Evolutionary conservation across 2,113 vertebrate genomes (phyloP).

Genomic region (Otus sunia): DNA sequence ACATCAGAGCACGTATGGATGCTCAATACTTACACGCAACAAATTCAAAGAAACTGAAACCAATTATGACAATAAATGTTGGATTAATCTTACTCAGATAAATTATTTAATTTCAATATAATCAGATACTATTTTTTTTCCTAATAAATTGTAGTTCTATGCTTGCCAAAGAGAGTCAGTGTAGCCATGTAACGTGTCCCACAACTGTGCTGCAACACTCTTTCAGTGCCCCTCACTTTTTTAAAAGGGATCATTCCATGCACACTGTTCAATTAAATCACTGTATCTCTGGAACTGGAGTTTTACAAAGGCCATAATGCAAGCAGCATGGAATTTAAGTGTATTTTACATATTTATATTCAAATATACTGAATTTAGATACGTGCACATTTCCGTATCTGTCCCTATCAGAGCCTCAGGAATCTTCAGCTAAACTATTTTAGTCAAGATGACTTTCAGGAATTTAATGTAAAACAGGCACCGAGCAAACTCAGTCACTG

Average conservation of each 20-base stretch:
- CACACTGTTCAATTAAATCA: background rate
- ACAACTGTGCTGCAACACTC: background rate
- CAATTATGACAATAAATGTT: background rate
- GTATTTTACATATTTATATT: background rate
- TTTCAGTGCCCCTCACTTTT: background rate
- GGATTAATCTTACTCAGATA: background rate
- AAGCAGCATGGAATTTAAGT: background rate
- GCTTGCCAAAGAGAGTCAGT: background rate
- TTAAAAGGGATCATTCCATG: background rate
- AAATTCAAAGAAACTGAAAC: background rate
- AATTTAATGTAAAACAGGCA: constrained; percentile 41
- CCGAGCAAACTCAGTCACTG: background rate
- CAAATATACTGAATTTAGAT: background rate
- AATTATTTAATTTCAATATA: background rate
- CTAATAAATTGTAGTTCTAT: background rate
- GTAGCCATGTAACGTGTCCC: background rate
- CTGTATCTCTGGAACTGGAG: background rate
- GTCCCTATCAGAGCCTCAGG: background rate
- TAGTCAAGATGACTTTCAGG: constrained; percentile 26
- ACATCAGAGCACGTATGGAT: background rate
- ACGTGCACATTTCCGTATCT: background rate
- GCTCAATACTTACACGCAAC: background rate
- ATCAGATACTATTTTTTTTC: background rate
- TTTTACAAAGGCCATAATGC: background rate
- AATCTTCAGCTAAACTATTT: constrained; percentile 33